A percentile compares a stretch with the other conserved stretches of the same genome.
These are phyloP conservation scores for Gortyna flavago DNA, from an alignment of 2,888 invertebrate genomes.

Conservation along the genomic window DNA sequence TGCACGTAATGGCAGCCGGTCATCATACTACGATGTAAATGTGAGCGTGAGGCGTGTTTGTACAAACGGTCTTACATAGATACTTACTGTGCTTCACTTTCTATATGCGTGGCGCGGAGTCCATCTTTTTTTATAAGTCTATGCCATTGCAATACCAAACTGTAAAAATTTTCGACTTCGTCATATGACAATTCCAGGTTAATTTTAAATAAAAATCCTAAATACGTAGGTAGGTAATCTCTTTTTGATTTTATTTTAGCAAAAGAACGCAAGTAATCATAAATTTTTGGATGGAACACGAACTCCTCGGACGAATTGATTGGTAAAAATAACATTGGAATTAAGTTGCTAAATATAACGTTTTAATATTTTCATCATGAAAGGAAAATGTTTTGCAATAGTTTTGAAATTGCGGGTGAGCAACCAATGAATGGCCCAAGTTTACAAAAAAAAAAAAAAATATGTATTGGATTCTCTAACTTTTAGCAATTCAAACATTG, in stretches of 20 bases:
- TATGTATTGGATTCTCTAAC: constrained; percentile 1
- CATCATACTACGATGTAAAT: too few relatives aligned
- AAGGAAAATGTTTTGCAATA: background rate
- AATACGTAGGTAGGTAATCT: background rate
- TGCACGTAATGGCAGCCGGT: too few relatives aligned
- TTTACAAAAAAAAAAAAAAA: background rate
- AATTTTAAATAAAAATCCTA: background rate
- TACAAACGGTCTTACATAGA: too few relatives aligned
- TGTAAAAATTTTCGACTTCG: too few relatives aligned
- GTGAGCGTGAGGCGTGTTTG: too few relatives aligned
- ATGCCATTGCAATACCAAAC: too few relatives aligned
- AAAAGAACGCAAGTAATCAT: background rate
- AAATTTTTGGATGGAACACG: background rate
- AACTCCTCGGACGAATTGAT: background rate
- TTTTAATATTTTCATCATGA: background rate
- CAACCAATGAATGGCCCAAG: background rate
- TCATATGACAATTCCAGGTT: too few relatives aligned
- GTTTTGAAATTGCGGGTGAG: background rate
- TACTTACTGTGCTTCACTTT: too few relatives aligned
- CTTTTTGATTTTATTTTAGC: background rate
- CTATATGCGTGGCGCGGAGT: too few relatives aligned
- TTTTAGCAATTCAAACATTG: constrained; percentile 15
- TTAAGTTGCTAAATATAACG: background rate
- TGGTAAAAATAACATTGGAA: background rate
- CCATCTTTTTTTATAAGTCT: too few relatives aligned